These are phyloP conservation scores for Xiphophorus couchianus DNA, from an alignment of 2,113 vertebrate species.

Conservation along the genomic window DNA sequence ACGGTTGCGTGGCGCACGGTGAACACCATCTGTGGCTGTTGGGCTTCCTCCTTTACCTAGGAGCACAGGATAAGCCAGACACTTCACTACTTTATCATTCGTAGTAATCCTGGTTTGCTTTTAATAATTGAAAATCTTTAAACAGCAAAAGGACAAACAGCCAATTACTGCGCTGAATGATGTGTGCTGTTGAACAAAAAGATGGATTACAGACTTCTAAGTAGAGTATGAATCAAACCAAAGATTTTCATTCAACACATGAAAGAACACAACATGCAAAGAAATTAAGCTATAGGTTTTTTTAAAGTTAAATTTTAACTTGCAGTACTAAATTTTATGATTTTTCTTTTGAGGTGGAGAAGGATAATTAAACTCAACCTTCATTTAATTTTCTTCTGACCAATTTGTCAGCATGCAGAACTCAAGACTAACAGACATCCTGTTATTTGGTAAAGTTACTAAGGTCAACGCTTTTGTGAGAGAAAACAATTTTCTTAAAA, in stretches of 20 bases:
- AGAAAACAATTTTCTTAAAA: conserved; percentile 14
- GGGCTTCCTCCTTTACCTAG: conserved; percentile 86
- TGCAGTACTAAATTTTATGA: conserved; percentile 23
- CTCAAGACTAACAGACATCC: conserved; percentile 28
- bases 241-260: conserved; percentile 16
- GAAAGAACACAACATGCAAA: neutral
- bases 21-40: conserved; percentile 89
- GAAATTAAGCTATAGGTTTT: conserved; percentile 8
- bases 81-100: conserved; percentile 21
- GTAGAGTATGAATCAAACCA: conserved; percentile 25
- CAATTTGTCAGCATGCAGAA: conserved; percentile 17
- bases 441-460: conserved; percentile 22
- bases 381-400: conserved; percentile 35
- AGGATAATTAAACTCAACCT: conserved; percentile 34
- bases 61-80: conserved; percentile 35
- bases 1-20: conserved; percentile 87
- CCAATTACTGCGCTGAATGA: conserved; percentile 26
- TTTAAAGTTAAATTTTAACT: conserved; percentile 38
- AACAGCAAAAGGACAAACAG: neutral
- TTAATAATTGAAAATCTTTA: neutral
- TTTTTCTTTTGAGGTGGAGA: conserved; percentile 10
- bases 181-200: conserved; percentile 35
- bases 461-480: conserved; percentile 23
- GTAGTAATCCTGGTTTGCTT: conserved; percentile 12
- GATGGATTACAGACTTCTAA: conserved; percentile 38